Conservation (phyloP, 2,888 invertebrate species). For the Mamestra brassicae region DNA sequence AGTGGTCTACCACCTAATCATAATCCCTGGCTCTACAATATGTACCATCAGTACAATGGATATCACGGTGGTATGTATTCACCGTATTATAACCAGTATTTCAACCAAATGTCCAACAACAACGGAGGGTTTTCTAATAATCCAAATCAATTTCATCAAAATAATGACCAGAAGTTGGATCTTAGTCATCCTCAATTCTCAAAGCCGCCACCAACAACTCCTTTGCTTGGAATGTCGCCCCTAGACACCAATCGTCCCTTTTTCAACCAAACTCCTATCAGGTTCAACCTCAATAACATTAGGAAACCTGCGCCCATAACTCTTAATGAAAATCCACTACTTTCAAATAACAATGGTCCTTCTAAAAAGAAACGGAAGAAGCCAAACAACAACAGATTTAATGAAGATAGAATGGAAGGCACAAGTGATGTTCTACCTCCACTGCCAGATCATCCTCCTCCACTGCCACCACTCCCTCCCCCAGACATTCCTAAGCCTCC, state of each 20-base stretch:
- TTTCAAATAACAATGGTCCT: slow-evolving; percentile 86
- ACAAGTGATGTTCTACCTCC: slow-evolving; percentile 83
- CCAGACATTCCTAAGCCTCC: slow-evolving; percentile 85
- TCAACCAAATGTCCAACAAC: slow-evolving; percentile 84
- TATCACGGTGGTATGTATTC: slow-evolving; percentile 86
- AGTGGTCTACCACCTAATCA: slow-evolving; percentile 84
- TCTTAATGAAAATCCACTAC: slow-evolving; percentile 84
- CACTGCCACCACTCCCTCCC: slow-evolving; percentile 88
- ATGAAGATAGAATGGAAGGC: slow-evolving; percentile 71
- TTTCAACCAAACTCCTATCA: slow-evolving; percentile 86
- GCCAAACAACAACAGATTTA: slow-evolving; percentile 91
- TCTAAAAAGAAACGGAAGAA: slow-evolving; percentile 96
- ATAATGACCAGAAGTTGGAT: slow-evolving; percentile 77
- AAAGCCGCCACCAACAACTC: slow-evolving; percentile 80
- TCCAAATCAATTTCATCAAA: slow-evolving; percentile 80
- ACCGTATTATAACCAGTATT: slow-evolving; percentile 89
- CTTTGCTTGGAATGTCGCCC: slow-evolving; percentile 87
- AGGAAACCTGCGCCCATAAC: slow-evolving; percentile 84
- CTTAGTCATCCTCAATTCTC: slow-evolving; percentile 79
- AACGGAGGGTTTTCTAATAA: slow-evolving; percentile 76
- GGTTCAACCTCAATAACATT: slow-evolving; percentile 86
- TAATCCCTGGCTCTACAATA: slow-evolving; percentile 87
- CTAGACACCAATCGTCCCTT: slow-evolving; percentile 85
- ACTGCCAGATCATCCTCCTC: slow-evolving; percentile 90
- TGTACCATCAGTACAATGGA: slow-evolving; percentile 83